These are phyloP conservation scores for Emydura subglobosa DNA, from an alignment of 2,113 vertebrate genomes.

Conservation along the genomic window DNA sequence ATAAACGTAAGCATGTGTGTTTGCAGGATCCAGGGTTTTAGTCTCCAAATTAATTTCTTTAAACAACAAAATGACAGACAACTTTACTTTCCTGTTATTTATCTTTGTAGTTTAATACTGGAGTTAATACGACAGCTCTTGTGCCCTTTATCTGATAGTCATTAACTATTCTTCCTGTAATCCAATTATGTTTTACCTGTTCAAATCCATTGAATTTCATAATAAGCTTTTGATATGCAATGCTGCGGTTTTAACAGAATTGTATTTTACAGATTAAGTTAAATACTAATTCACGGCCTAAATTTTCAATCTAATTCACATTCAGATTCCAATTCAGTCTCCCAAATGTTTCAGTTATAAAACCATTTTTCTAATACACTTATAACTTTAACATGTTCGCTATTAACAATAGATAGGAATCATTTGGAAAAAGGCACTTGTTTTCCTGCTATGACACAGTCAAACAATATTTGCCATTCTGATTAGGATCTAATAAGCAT, in stretches of 20 bases:
- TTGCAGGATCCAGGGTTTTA: background rate
- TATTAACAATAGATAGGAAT: background rate
- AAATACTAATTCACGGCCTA: constrained; percentile 13
- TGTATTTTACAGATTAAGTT: constrained; percentile 17
- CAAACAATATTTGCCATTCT: background rate
- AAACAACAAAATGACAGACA: background rate
- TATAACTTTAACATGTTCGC: background rate
- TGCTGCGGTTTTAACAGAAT: background rate
- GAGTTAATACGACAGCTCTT: background rate
- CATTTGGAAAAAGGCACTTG: background rate
- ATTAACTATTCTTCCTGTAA: background rate
- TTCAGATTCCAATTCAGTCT: background rate
- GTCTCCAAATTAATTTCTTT: background rate
- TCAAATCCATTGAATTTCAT: constrained; percentile 29
- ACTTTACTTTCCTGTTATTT: background rate
- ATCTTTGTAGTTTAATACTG: background rate
- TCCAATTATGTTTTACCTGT: background rate
- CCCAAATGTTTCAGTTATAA: background rate
- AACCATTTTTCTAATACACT: background rate
- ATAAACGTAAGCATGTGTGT: background rate
- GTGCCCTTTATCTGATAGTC: background rate
- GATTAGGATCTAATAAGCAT: background rate
- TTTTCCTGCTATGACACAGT: background rate
- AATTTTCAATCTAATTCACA: constrained; percentile 25
- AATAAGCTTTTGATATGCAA: background rate